phyloP scores from a whole-genome alignment of 2,113 vertebrate species.

The Amphilophus citrinellus region DNA sequence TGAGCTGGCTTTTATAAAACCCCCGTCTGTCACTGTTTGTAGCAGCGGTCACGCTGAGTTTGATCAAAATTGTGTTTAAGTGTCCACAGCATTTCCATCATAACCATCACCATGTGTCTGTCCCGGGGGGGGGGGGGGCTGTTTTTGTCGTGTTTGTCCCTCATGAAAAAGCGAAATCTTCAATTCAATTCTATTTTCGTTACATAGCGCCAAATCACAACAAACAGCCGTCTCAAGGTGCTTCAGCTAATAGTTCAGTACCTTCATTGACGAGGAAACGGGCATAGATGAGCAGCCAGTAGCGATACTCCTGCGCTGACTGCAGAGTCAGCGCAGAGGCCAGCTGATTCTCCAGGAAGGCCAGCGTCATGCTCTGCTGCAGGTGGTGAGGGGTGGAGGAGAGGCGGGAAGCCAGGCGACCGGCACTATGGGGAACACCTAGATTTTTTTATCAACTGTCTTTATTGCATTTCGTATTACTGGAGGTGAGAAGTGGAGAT shows the following conservation, averaged over 20 bases:
- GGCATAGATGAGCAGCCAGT: constrained; percentile 98
- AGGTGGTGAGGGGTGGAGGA: constrained; percentile 93
- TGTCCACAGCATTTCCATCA: no score
- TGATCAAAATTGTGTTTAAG: not conserved
- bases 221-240: no score
- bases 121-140: no score
- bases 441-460: not conserved
- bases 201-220: no score
- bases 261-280: constrained; percentile 98
- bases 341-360: constrained; percentile 96
- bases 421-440: constrained; percentile 56
- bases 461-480: not conserved
- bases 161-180: no score
- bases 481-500: not conserved
- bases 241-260: constrained; percentile 40
- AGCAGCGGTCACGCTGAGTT: no score
- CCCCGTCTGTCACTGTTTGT: not conserved
- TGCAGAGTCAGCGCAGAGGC: constrained; percentile 89
- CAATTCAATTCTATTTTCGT: no score
- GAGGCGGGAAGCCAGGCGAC: constrained; percentile 92
- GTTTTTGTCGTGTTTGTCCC: not conserved
- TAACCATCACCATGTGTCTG: no score
- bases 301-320: constrained; percentile 92
- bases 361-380: constrained; percentile 93
- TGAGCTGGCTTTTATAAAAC: not conserved